phyloP scores from a whole-genome alignment of 2,888 invertebrate genomes.

The Hipparchia semele region DNA sequence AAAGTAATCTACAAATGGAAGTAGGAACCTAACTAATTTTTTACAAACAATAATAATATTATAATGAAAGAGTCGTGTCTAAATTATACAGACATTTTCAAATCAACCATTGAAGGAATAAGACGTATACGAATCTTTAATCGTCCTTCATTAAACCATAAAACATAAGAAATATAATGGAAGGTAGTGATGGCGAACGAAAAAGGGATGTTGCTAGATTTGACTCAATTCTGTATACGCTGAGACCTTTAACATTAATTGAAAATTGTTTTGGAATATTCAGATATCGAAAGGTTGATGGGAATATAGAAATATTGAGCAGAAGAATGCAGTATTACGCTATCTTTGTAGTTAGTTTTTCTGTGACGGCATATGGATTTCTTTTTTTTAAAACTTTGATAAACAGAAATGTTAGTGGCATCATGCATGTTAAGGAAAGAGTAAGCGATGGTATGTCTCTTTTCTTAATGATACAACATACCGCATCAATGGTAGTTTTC shows the following conservation, averaged over 20 bases:
- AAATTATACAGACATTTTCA: not conserved
- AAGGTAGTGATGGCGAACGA: not conserved
- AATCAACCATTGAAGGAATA: not conserved
- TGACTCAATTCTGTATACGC: conserved; percentile 27
- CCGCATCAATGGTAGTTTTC: conserved; percentile 24
- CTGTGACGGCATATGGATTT: conserved; percentile 26
- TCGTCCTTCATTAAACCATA: too few species aligned
- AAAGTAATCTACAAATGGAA: too few species aligned
- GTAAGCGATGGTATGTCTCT: too few species aligned
- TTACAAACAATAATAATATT: too few species aligned
- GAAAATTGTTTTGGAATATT: conserved; percentile 57
- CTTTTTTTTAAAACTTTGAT: conserved; percentile 38
- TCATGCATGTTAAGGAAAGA: conserved; percentile 14
- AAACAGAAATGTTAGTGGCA: not conserved
- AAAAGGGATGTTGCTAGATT: not conserved
- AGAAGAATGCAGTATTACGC: conserved; percentile 49
- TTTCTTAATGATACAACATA: conserved; percentile 47
- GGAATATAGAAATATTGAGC: conserved; percentile 45
- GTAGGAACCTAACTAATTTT: not conserved
- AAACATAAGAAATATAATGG: too few species aligned
- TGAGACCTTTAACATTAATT: conserved; percentile 47
- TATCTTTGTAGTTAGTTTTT: conserved; percentile 41
- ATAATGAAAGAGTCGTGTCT: too few species aligned
- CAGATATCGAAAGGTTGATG: conserved; percentile 48
- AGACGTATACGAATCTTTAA: not conserved